phyloP scores from a whole-genome alignment of 2,113 vertebrate species.

The Jaculus jaculus region DNA sequence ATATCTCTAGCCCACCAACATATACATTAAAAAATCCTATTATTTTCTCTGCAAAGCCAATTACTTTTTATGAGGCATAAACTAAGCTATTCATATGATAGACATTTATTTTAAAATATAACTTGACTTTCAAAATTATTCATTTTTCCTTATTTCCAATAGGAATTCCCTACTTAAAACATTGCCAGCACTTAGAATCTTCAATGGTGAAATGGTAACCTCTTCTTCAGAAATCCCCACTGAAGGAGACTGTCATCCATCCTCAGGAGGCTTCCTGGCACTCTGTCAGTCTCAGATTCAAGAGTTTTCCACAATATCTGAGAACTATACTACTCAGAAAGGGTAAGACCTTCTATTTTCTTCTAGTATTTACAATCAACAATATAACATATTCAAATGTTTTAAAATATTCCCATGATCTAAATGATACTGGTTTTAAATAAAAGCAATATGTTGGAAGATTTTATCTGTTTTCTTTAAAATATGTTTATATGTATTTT shows the following conservation, averaged over 20 bases:
- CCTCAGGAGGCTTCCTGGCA: slow-evolving; percentile 83
- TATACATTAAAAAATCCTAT: too few relatives aligned
- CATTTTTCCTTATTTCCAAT: slow-evolving; percentile 49
- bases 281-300: slow-evolving; percentile 90
- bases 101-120: not conserved
- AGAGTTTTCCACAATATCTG: slow-evolving; percentile 83
- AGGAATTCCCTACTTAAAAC: slow-evolving; percentile 86
- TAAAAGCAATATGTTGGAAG: not conserved
- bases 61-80: not conserved
- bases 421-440: not conserved
- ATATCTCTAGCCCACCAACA: too few relatives aligned
- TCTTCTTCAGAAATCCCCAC: slow-evolving; percentile 45
- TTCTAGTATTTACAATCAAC: slow-evolving; percentile 31
- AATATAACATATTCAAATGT: not conserved
- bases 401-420: not conserved
- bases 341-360: slow-evolving; percentile 82
- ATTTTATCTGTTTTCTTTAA: not conserved
- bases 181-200: slow-evolving; percentile 84
- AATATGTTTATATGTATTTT: not conserved
- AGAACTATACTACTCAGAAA: slow-evolving; percentile 79
- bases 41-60: slow-evolving; percentile 20
- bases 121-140: slow-evolving; percentile 29
- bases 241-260: slow-evolving; percentile 63
- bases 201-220: slow-evolving; percentile 85
- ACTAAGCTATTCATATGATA: not conserved